Conservation (phyloP, 2,888 invertebrate species). For the Macrophya alboannulata region DNA sequence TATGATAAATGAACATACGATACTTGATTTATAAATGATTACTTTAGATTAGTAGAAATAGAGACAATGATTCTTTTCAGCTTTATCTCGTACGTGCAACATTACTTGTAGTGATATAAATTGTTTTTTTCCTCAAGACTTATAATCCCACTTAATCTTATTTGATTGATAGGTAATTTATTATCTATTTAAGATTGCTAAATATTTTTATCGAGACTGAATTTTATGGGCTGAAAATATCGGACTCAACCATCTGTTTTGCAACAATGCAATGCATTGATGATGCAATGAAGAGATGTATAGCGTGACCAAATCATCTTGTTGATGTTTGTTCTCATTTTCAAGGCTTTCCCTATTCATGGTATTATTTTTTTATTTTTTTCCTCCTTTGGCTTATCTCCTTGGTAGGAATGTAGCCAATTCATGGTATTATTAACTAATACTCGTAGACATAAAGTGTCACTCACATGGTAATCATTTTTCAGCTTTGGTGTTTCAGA, state of each 20-base stretch:
- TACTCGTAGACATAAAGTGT: constrained; percentile 2
- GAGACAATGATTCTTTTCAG: background rate
- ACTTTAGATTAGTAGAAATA: background rate
- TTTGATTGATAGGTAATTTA: constrained; percentile 20
- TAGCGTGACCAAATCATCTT: background rate
- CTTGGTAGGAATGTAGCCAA: no score
- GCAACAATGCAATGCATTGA: background rate
- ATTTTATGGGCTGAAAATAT: background rate
- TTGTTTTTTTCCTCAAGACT: constrained; percentile 29
- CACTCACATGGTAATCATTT: constrained; percentile 93
- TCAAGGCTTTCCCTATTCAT: background rate
- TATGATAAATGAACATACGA: constrained; percentile 1
- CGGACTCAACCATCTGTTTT: background rate
- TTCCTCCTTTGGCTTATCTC: no score
- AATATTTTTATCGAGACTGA: background rate
- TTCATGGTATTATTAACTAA: background rate
- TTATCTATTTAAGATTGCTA: background rate
- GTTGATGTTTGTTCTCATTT: background rate
- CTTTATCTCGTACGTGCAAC: constrained; percentile 46
- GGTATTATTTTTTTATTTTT: no score
- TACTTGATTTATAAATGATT: no score
- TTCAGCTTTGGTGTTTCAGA: no score
- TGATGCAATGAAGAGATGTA: background rate
- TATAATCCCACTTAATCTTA: constrained; percentile 12
- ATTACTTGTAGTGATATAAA: constrained; percentile 33